These are phyloP conservation scores for Catagonus wagneri DNA, from an alignment of 2,113 vertebrate genomes.

Conservation along the genomic window DNA sequence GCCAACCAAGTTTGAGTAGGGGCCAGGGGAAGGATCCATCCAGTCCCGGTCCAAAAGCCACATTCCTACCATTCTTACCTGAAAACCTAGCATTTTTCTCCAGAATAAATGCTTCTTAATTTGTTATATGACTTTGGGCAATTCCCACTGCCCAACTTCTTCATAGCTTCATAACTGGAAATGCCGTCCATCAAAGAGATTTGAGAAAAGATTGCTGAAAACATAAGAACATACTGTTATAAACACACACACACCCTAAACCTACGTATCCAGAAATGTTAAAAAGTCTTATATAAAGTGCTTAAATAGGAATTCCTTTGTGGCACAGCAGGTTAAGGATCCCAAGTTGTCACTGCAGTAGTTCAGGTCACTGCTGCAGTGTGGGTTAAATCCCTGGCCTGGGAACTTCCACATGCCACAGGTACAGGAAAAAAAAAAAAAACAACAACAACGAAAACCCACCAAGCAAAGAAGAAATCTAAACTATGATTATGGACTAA, in stretches of 20 bases:
- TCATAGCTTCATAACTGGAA: neutral
- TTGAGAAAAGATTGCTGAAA: neutral
- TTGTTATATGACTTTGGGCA: neutral
- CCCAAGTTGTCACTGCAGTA: no score
- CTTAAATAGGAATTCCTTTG: neutral
- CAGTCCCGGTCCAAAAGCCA: neutral
- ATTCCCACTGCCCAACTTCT: neutral
- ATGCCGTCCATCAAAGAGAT: neutral
- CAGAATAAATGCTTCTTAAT: neutral
- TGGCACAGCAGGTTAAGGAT: no score
- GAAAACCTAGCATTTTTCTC: neutral
- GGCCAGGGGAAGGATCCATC: no score
- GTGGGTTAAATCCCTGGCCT: no score
- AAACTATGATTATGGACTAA: neutral
- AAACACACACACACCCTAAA: neutral
- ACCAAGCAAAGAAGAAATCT: neutral
- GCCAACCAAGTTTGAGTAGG: neutral
- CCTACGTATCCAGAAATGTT: neutral
- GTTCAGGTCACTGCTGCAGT: no score
- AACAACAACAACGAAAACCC: no score
- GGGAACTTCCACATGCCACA: no score
- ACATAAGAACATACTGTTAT: neutral
- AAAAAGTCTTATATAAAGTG: neutral
- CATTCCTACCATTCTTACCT: neutral
- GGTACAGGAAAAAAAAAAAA: no score